Conservation (phyloP, 2,888 invertebrate species). For the Yponomeuta sedellus region DNA sequence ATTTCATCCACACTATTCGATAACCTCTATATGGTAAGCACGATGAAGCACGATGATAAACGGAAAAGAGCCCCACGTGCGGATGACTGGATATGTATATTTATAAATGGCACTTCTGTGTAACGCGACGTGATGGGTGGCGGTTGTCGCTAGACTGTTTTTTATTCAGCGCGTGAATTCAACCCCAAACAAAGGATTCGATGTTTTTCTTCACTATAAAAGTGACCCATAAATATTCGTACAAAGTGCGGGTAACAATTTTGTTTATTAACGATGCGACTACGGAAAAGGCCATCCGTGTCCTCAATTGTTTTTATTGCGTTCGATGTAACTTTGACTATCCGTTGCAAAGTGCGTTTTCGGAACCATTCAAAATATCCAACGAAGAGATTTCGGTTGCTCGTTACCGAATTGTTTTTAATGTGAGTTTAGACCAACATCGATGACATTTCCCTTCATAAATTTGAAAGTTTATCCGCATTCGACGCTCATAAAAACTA, state of each 20-base stretch:
- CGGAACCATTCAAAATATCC: not conserved
- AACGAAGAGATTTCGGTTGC: not conserved
- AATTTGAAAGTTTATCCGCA: slow-evolving; percentile 35
- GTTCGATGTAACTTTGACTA: not conserved
- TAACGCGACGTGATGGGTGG: slow-evolving; percentile 6
- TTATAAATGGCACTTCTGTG: not conserved
- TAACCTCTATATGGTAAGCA: not conserved
- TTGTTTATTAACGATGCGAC: not conserved
- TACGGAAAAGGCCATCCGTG: not conserved
- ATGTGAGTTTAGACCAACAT: slow-evolving; percentile 12
- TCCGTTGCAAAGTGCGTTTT: not conserved
- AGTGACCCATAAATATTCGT: slow-evolving; percentile 5
- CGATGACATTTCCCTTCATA: slow-evolving; percentile 29
- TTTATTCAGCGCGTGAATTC: slow-evolving; percentile 6
- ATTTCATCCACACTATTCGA: no score
- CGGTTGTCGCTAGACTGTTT: not conserved
- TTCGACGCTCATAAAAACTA: slow-evolving; percentile 52
- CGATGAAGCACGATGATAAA: not conserved
- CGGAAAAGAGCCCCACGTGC: not conserved
- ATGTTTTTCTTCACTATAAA: slow-evolving; percentile 6
- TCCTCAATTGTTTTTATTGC: not conserved
- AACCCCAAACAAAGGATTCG: not conserved
- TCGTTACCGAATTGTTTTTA: not conserved
- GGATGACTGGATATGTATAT: slow-evolving; percentile 1
- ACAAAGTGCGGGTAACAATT: not conserved